Base-by-base conservation (phyloP, 2,888 invertebrate species). In the Pammene aurita region DNA sequence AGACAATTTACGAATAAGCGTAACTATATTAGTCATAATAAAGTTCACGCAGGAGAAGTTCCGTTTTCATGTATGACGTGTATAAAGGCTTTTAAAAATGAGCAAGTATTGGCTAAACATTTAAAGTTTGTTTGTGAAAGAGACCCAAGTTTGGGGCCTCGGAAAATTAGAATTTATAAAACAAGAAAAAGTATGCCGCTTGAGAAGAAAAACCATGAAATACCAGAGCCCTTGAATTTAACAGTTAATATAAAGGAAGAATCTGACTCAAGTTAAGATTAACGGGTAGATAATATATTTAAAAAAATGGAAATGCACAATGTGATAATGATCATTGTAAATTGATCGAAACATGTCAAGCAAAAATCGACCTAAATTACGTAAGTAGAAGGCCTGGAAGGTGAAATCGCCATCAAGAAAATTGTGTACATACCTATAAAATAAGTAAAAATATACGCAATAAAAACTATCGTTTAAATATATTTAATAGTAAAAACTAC, bases 1-100 rank as follows among this genome's bases (percentile, higher is more conserved):
- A 61, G 50, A 7, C 46, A 48, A 38, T 61, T 50, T 38, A 38
- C 61, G 4, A 61, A 61, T 18, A 61, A 61, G 11, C 13, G 61
- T 16, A 61, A 61, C 18, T 50, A 38, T 35, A 7, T 61, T 1
- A 50, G 4, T 18, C 61, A 61, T 38, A 61, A 38, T 7, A 35
- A 7, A 11, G 50, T 61, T 9, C 61, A 61, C 13, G 61, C 61
- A 7, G 61, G 61, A 2, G 48, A 61, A 18, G 16, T 16, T 2
- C 50, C 48, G 16, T 61, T 61, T n/a, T 35, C 50, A 0, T 61
- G 61, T 18, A 16, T 61, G 38, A 48, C 48, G 9, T 61, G 61
- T 9, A 10, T 61, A 4, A 48, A 18, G 10, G n/a, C 54, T 9
- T 54, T 63, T 54, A 63, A 42, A n/a, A 41, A 54, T 42, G 52